Conservation (phyloP, 2,797 vertebrate species). For the Phataginus tricuspis region DNA sequence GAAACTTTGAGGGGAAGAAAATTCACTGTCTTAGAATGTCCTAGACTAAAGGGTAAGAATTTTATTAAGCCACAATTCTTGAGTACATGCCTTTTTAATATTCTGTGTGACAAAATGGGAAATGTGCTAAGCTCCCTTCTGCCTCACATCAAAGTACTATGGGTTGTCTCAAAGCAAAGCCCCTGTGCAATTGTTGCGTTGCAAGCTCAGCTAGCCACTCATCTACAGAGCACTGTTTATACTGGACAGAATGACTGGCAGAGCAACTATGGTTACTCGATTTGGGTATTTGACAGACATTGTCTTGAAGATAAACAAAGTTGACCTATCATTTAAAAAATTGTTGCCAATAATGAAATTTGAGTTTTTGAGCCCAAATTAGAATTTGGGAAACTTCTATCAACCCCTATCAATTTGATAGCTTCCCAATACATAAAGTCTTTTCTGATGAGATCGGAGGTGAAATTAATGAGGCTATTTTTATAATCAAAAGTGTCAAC, state of each 20-base stretch:
- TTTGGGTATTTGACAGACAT: not conserved
- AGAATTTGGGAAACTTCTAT: constrained; percentile 41
- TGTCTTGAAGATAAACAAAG: constrained; percentile 43
- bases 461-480: constrained; percentile 26
- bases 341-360: constrained; percentile 38
- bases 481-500: constrained; percentile 2
- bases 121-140: not conserved
- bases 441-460: constrained; percentile 9
- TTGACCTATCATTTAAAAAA: constrained; percentile 19
- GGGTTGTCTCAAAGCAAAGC: not conserved
- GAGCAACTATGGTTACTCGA: not conserved
- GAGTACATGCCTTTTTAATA: not conserved
- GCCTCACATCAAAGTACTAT: not conserved
- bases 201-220: not conserved
- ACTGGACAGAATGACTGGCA: constrained; percentile 5
- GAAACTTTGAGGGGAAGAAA: too few species aligned
- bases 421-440: constrained; percentile 10
- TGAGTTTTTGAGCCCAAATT: constrained; percentile 34
- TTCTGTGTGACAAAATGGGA: not conserved
- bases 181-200: not conserved
- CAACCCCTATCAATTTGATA: not conserved
- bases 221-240: not conserved
- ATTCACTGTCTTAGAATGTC: not conserved
- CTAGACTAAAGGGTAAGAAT: not conserved
- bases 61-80: not conserved